Base-by-base conservation (phyloP, 2,888 invertebrate genomes). In the Cordylochernes scorpioides region DNA sequence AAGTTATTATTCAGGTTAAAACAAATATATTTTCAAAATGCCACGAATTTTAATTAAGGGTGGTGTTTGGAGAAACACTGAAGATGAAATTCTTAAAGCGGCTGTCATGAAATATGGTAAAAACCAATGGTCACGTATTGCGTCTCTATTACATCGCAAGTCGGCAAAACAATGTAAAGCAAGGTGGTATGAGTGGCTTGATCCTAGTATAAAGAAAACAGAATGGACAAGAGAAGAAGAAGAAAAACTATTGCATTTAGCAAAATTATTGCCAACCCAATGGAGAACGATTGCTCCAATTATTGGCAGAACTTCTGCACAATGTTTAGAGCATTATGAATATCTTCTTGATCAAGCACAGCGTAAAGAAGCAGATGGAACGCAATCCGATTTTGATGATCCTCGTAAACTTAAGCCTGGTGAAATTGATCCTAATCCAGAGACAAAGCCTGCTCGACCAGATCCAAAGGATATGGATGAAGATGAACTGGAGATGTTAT, bases 391-490 rank as follows among this genome's bases (percentile, higher is more conserved):
- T 57, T n/a, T n/a, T n/a, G 84, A 84, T 57, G 94, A 97, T 56
- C 91, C 94, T 0, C 64, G 94, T 18, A 94, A 94, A 52, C 60
- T 99, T 24, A 88, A 88, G 51, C 94, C 94, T 1, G 97, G 97
- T 15, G 97, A 99, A 61, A 97, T 97, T 47, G 97, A 97, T 58
- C 97, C 97, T 0, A 94, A 94, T 57, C 97, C 97, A 8, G 97
- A 99, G 58, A 97, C 94, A 1, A 99, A 97, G 54, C 97, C 97
- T 3, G 97, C 97, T 0, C 63, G 94, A 28, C 97, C 97, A 2
- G 97, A 97, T 59, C 94, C 94, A 2, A 84, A 94, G 46, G 97
- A 97, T 50, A 97, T 97, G 97, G 97, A 97, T 56, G 94, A 97
- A 66, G 94, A 97, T 64, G 84, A 97, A 55, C 29, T 99, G 53